Percentiles rank a stretch among this genome's conserved stretches.
phyloP scores from a whole-genome alignment of 2,797 vertebrate genomes.

The Parambassis ranga region DNA sequence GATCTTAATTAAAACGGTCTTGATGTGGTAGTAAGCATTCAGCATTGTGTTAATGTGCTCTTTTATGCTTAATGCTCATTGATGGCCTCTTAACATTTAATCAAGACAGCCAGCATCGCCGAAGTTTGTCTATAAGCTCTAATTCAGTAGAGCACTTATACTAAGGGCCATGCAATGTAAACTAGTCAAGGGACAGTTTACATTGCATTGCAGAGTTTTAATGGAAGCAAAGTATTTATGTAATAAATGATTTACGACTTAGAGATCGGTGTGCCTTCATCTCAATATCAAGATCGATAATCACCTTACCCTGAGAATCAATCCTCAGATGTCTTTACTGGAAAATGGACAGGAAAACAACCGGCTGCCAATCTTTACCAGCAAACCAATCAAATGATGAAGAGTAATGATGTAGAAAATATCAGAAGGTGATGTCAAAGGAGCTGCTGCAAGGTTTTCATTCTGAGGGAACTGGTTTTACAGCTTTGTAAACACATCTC shows the following conservation, averaged over 20 bases:
- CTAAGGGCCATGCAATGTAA: conserved; percentile 7
- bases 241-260: conserved; percentile 66
- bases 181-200: conserved; percentile 2
- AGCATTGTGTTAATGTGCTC: conserved; percentile 50
- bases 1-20: conserved; percentile 51
- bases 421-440: conserved; percentile 15
- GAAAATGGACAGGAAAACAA: conserved; percentile 45
- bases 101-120: conserved; percentile 29
- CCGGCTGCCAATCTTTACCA: conserved; percentile 43
- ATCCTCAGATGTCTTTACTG: conserved; percentile 54
- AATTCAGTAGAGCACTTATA: not conserved
- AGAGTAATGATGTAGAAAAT: conserved; percentile 9
- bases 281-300: conserved; percentile 66
- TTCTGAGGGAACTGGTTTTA: not conserved
- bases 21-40: conserved; percentile 47
- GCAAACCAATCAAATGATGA: conserved; percentile 18
- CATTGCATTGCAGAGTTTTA: too few species aligned
- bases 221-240: conserved; percentile 29
- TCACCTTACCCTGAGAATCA: conserved; percentile 36
- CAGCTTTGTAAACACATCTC: conserved; percentile 23
- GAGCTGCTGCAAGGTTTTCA: not conserved
- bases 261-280: conserved; percentile 46
- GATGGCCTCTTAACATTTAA: conserved; percentile 46
- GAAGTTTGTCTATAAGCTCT: conserved; percentile 31
- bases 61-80: conserved; percentile 53